Evolutionary conservation across 2,797 vertebrate species (phyloP).

Genomic region (Eutrigla gurnardus): DNA sequence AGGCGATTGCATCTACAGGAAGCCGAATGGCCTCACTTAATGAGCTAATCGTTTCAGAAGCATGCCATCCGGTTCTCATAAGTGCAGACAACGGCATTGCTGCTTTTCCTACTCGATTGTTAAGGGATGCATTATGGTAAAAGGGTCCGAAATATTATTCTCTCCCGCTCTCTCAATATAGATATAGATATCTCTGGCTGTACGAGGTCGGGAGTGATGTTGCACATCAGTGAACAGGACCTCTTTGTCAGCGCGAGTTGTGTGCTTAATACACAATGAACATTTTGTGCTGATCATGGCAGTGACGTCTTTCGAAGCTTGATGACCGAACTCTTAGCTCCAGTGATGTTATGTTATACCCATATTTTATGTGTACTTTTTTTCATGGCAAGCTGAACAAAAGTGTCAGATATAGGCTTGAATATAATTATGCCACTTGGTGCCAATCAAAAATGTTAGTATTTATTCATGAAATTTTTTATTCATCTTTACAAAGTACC

Average conservation of each 20-base stretch:
- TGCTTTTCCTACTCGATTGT: conserved; percentile 10
- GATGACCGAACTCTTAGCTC: background rate
- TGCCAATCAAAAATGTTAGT: background rate
- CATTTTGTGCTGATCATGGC: background rate
- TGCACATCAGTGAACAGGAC: conserved; percentile 17
- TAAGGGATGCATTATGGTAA: conserved; percentile 25
- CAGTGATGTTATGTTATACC: background rate
- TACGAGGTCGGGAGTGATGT: background rate
- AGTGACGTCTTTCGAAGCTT: background rate
- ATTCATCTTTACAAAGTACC: background rate
- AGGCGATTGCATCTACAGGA: conserved; percentile 72
- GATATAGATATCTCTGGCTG: background rate
- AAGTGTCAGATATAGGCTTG: background rate
- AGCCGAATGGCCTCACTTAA: conserved; percentile 47
- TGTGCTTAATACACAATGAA: background rate
- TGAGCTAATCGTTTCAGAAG: conserved; percentile 53
- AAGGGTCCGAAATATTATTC: background rate
- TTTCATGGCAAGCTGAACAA: background rate
- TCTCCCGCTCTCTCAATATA: too few species aligned
- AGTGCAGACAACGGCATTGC: conserved; percentile 39
- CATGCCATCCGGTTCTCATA: conserved; percentile 38
- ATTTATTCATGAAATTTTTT: background rate
- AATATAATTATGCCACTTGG: background rate
- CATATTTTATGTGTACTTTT: background rate
- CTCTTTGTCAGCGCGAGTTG: background rate